phyloP scores from a whole-genome alignment of 2,888 invertebrate species.

The Flexamia atlantica region DNA sequence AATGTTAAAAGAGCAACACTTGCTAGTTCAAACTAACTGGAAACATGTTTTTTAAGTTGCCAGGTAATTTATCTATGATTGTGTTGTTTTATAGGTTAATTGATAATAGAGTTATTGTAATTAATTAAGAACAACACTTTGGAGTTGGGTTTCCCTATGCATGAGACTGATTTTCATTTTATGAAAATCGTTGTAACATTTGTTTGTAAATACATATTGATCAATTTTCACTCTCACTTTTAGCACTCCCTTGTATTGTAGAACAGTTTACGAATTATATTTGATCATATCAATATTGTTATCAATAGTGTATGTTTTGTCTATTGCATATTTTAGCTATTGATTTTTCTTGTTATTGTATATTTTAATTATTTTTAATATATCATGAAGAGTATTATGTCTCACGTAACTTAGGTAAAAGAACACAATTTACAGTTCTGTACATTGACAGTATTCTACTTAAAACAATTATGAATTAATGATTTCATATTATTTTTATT shows the following conservation, averaged over 20 bases:
- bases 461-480: too few species aligned
- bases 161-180: conserved; percentile 35
- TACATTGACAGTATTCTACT: too few species aligned
- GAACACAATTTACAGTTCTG: too few species aligned
- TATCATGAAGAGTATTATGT: neutral
- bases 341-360: conserved; percentile 9
- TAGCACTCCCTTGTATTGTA: neutral
- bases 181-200: conserved; percentile 20
- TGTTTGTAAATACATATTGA: conserved; percentile 6
- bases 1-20: too few species aligned
- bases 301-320: neutral
- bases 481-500: too few species aligned
- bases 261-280: neutral
- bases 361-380: conserved; percentile 12
- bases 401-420: neutral
- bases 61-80: too few species aligned
- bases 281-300: neutral
- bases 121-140: neutral
- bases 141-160: neutral
- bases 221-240: neutral
- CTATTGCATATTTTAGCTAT: conserved; percentile 25
- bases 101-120: too few species aligned
- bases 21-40: too few species aligned
- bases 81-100: too few species aligned
- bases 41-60: too few species aligned